Conservation (phyloP, 2,797 vertebrate species). For the Aratinga solstitialis region DNA sequence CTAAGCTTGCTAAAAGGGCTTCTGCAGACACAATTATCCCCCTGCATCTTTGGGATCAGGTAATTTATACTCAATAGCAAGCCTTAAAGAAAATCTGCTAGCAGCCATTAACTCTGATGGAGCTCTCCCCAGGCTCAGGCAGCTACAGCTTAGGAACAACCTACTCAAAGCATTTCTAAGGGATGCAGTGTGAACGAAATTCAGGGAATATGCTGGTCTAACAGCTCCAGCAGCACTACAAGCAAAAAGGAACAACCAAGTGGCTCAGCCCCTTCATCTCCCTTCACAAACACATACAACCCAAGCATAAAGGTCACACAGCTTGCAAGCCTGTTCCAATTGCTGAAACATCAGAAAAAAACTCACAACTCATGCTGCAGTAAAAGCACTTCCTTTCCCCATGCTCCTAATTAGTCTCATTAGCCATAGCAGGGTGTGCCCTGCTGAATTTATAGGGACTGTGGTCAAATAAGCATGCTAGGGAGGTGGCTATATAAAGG, state of each 20-base stretch:
- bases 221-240: background rate
- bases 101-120: background rate
- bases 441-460: background rate
- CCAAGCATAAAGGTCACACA: rapidly evolving
- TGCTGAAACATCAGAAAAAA: background rate
- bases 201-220: background rate
- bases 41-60: background rate
- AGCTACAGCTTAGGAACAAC: background rate
- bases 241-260: background rate
- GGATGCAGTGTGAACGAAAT: background rate
- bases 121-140: background rate
- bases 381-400: background rate
- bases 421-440: background rate
- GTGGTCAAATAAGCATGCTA: background rate
- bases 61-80: background rate
- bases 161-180: background rate
- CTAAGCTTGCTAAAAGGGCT: background rate
- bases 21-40: background rate
- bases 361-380: background rate
- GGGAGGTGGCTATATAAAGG: background rate
- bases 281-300: background rate
- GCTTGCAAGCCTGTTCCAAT: background rate
- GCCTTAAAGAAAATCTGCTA: background rate
- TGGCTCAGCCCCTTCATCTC: background rate
- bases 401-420: background rate